These are phyloP conservation scores for Procapra przewalskii DNA, from an alignment of 2,113 vertebrate genomes.

Conservation along the genomic window DNA sequence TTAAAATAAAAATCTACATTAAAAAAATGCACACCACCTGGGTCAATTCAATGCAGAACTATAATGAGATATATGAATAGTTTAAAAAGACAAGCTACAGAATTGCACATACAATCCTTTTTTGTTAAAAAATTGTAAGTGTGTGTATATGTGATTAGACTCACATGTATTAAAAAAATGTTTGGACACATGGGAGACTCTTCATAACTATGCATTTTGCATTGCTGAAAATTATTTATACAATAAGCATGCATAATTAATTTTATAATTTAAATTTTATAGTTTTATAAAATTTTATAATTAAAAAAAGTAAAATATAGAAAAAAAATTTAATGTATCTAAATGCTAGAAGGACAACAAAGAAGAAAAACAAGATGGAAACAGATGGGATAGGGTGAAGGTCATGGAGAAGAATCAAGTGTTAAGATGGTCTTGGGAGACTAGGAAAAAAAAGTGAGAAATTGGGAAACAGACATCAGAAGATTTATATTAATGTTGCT, in stretches of 20 bases:
- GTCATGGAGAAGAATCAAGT: background rate
- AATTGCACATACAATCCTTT: background rate
- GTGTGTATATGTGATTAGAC: background rate
- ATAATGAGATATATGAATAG: background rate
- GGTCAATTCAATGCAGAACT: background rate
- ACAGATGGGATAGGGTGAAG: background rate
- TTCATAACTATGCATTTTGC: background rate
- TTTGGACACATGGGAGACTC: background rate
- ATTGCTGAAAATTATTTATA: background rate
- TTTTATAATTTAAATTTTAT: background rate
- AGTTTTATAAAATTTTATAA: background rate
- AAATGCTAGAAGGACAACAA: background rate
- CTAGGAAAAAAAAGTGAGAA: background rate
- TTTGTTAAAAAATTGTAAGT: background rate
- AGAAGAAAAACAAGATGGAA: background rate
- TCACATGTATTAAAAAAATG: background rate
- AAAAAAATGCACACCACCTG: background rate
- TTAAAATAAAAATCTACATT: background rate
- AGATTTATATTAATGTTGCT: constrained; percentile 11
- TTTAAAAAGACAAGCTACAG: background rate
- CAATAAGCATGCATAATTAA: background rate
- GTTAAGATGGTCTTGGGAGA: background rate
- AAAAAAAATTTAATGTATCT: background rate
- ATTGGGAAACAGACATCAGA: background rate
- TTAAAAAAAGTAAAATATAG: background rate